A percentile compares a stretch with the other conserved stretches of the same genome.
These are phyloP conservation scores for Cnemophilus loriae DNA, from an alignment of 2,113 vertebrate genomes.

Conservation along the genomic window DNA sequence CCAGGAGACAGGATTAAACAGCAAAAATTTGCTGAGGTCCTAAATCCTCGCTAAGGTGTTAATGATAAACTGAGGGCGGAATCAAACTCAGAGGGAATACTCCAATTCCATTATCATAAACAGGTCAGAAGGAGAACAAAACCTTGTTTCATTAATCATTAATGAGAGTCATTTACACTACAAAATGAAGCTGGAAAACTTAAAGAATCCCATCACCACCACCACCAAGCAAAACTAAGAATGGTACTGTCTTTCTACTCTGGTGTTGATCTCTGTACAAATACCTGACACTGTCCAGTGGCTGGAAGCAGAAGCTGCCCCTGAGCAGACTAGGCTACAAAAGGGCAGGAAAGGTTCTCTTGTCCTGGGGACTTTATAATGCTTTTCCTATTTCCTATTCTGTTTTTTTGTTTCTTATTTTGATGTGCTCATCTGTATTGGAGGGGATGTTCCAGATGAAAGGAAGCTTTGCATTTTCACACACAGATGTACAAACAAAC, in stretches of 20 bases:
- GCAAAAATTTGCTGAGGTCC: background rate
- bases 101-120: background rate
- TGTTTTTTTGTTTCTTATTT: background rate
- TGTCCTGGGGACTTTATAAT: background rate
- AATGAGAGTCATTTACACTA: background rate
- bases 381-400: background rate
- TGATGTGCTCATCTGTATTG: too few relatives aligned
- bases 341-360: background rate
- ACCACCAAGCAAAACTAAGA: background rate
- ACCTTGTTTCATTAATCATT: background rate
- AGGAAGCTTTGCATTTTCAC: background rate
- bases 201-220: background rate
- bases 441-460: background rate
- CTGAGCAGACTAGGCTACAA: background rate
- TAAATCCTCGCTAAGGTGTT: background rate
- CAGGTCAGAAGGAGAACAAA: background rate
- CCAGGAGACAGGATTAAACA: background rate
- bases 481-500: background rate
- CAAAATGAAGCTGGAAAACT: background rate
- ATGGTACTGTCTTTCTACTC: background rate
- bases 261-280: background rate
- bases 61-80: slow-evolving; percentile 1
- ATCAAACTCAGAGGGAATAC: background rate
- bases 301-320: background rate
- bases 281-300: background rate